phyloP scores from a whole-genome alignment of 2,797 vertebrate genomes.

The Eospalax fontanierii region DNA sequence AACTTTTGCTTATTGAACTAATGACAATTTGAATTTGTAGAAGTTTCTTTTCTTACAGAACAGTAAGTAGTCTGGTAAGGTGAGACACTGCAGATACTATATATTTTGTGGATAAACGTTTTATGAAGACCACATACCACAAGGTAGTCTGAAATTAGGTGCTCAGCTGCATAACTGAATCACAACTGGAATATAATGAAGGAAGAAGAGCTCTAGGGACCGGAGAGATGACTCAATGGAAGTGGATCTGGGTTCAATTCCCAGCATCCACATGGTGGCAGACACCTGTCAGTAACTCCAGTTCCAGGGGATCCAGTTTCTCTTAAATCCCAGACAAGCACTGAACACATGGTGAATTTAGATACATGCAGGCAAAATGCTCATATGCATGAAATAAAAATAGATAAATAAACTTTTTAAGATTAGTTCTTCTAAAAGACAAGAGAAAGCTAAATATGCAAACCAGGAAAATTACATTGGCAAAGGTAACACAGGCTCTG shows the following conservation, averaged over 20 bases:
- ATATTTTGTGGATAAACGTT: not conserved
- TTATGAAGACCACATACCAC: not conserved
- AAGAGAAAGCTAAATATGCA: not conserved
- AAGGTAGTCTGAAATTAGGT: constrained; percentile 1
- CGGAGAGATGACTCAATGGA: too few relatives aligned
- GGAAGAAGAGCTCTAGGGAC: not conserved
- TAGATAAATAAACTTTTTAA: too few relatives aligned
- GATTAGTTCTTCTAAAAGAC: not conserved
- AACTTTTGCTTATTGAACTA: not conserved
- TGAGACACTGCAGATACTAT: not conserved
- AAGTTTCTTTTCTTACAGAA: constrained; percentile 10
- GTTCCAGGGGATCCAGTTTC: too few relatives aligned
- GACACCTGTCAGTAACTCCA: too few relatives aligned
- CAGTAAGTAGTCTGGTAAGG: not conserved
- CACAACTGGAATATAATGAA: not conserved
- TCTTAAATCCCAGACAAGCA: too few relatives aligned
- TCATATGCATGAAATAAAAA: too few relatives aligned
- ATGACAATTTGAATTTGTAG: not conserved
- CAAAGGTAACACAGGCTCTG: not conserved
- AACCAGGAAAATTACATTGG: not conserved
- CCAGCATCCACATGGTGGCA: too few relatives aligned
- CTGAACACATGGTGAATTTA: too few relatives aligned
- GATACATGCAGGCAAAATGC: too few relatives aligned
- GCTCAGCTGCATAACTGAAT: not conserved
- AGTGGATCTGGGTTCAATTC: too few relatives aligned